Evolutionary conservation across 1,140 invertebrate species (phyloP), one percentile per base, ranked within the genome.

Genomic region (Listronotus oregonensis): DNA sequence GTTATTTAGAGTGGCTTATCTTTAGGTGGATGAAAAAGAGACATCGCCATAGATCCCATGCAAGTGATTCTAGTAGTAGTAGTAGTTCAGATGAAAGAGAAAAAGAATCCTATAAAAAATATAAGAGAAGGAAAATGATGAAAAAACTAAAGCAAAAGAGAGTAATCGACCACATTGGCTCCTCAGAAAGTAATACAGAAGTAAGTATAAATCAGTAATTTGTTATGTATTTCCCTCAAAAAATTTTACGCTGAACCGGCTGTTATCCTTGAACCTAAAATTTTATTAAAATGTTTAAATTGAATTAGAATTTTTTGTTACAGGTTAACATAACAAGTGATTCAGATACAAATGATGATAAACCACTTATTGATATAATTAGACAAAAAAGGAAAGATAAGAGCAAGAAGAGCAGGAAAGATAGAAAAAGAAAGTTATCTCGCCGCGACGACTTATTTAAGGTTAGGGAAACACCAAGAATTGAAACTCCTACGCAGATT

Each of bases 121-220:
- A 71, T 43, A 69, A 67, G 43, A 55, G 27, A 27, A 62, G 47
- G 51, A 69, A 69, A 34, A 58, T 64, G 61, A 10, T 61, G 32
- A 65, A 64, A 21, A 73, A 67, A 51, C 21, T 60, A 11, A 32
- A 58, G 21, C 31, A 58, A 40, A 67, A 51, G 39, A 47, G 50
- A 15, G 49, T 14, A 27, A 18, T 14, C 32, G 31, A n/a, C 6
- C 42, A 52, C 15, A 18, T 52, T 17, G 42, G 50, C 10, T 46
- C 37, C 6, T 11, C 51, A 18, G 50, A 40, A 37, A 50, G 32
- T 27, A 46, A 40, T 51, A 37, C 46, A 18, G 64, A 59, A 17
- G 64, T 59, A 50, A 18, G 52, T 15, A 14, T 14, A n/a, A 10
- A 27, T 27, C 21, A 27, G 21, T 27, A 27, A 27, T 27, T 3